phyloP scores from a whole-genome alignment of 2,888 invertebrate species.

The Acronicta leporina region DNA sequence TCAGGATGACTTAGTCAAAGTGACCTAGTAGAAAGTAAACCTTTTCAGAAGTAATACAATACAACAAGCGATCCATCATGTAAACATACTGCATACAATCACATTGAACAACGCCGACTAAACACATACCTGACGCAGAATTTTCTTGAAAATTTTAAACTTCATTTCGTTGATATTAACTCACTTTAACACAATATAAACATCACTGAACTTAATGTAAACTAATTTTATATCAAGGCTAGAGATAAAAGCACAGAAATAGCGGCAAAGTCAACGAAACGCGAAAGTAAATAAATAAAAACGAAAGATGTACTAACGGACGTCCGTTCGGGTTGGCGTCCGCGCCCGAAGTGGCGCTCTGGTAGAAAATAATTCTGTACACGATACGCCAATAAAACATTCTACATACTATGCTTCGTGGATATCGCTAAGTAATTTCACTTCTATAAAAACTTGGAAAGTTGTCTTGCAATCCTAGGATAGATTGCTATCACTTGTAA shows the following conservation, averaged over 20 bases:
- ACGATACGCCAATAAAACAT: conserved; percentile 47
- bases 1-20: conserved; percentile 15
- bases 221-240: conserved; percentile 66
- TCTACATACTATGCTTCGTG: conserved; percentile 31
- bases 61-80: conserved; percentile 29
- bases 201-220: conserved; percentile 62
- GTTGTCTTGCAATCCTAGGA: conserved; percentile 34
- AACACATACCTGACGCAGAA: conserved; percentile 76
- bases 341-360: conserved; percentile 53
- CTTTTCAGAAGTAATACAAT: conserved; percentile 35
- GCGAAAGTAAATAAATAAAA: conserved; percentile 60
- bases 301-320: conserved; percentile 33
- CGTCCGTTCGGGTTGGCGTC: conserved; percentile 56
- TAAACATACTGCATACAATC: conserved; percentile 40
- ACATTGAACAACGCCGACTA: conserved; percentile 53
- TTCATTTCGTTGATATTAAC: conserved; percentile 69
- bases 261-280: conserved; percentile 55
- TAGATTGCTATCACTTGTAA: conserved; percentile 30
- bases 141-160: conserved; percentile 84
- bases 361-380: conserved; percentile 52
- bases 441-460: conserved; percentile 55
- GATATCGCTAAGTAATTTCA: conserved; percentile 49
- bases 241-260: conserved; percentile 62
- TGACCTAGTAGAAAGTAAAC: conserved; percentile 19
- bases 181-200: conserved; percentile 59